Percentiles rank a stretch among this genome's conserved stretches.
These are phyloP conservation scores for Corythucha ciliata DNA, from an alignment of 2,888 invertebrate genomes.

Conservation along the genomic window DNA sequence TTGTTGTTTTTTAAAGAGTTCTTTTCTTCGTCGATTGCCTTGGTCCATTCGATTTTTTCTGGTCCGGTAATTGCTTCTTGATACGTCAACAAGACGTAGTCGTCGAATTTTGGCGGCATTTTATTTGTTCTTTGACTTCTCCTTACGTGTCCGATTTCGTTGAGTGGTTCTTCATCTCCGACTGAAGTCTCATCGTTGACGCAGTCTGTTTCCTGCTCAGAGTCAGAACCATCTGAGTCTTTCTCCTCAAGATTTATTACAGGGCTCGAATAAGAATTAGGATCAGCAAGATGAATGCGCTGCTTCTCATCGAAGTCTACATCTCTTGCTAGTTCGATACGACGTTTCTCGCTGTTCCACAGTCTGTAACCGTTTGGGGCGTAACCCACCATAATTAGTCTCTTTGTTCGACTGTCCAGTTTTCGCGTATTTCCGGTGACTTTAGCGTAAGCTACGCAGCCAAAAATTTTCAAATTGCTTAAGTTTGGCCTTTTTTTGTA, in stretches of 20 bases:
- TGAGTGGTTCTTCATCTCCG: too few relatives aligned
- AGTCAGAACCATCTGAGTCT: too few relatives aligned
- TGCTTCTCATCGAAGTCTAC: too few relatives aligned
- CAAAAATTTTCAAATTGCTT: constrained; percentile 1
- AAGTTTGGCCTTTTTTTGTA: constrained; percentile 8
- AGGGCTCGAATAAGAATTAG: too few relatives aligned
- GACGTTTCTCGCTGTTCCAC: constrained; percentile 9
- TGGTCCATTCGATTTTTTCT: constrained; percentile 24
- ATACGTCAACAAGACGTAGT: constrained; percentile 18
- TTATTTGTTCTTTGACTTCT: not conserved
- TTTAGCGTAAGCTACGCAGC: constrained; percentile 4
- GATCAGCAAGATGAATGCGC: too few relatives aligned
- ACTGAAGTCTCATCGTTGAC: too few relatives aligned
- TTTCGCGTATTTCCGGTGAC: constrained; percentile 1
- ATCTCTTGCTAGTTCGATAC: constrained; percentile 12
- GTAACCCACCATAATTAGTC: constrained; percentile 17
- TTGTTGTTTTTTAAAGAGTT: constrained; percentile 29
- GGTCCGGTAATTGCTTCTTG: constrained; percentile 20
- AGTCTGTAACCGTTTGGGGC: constrained; percentile 13
- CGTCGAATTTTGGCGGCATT: constrained; percentile 3
- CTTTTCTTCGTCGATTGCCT: constrained; percentile 33
- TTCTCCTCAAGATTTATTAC: too few relatives aligned
- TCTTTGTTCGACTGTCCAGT: not conserved
- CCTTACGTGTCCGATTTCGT: too few relatives aligned
- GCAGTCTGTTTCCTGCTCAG: too few relatives aligned